Base-by-base conservation (phyloP, 2,888 invertebrate genomes). In the Azorinus chamasolen region DNA sequence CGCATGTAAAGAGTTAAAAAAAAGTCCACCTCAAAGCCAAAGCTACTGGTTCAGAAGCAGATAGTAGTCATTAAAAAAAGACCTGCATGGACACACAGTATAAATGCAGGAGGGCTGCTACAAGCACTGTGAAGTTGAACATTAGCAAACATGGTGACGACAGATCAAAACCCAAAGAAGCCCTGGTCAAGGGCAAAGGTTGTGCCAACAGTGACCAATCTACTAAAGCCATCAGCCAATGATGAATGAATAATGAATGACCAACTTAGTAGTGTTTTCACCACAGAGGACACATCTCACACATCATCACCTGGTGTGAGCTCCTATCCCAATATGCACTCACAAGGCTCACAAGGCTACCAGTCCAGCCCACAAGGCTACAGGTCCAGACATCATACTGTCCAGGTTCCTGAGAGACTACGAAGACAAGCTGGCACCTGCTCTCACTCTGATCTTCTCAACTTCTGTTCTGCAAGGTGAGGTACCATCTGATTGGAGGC, bases 121-220 rank as follows among this genome's bases (percentile, higher is more conserved):
- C 54, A 24, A 54, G 14, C 5, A 24, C 24, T 54, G 27, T 32
- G 39, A 39, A n/a, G n/a, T 18, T 10, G 39, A n/a, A n/a, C n/a
- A n/a, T n/a, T n/a, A n/a, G n/a, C n/a, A n/a, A n/a, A 57, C 22
- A 57, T 57, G 39, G 57, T 57, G 10, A 18, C 57, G 18, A 41
- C n/a, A n/a, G n/a, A n/a, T n/a, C n/a, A 57, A 41, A 57, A 41
- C 20, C 57, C 57, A 14, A 59, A 59, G 59, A 59, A 59, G 46
- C 24, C 46, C 46, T 46, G 14, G 46, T 59, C n/a, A 59, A 59
- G 25, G 20, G 46, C n/a, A 59, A 46, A n/a, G 14, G 27, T n/a
- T 25, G 27, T 12, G 59, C 43, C 25, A n/a, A 10, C 16, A 41
- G 57, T 20, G 32, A 12, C 16, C 37, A 41, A 12, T 57, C 20